Conservation (phyloP, 2,888 invertebrate species). For the Drosophila macrospina region DNA sequence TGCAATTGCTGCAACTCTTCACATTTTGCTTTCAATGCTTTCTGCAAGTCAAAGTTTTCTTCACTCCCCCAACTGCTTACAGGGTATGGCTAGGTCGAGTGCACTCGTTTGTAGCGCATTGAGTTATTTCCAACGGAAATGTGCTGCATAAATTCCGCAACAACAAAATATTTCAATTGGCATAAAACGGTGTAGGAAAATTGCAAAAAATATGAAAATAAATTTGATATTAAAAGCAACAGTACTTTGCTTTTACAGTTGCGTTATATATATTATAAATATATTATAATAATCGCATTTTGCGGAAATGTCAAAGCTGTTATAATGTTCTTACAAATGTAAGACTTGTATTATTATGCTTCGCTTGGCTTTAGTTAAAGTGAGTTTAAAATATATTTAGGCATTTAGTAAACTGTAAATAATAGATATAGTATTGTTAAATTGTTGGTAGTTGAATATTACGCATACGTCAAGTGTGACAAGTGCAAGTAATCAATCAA, state of each 20-base stretch:
- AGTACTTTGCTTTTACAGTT: background rate
- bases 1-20: too few relatives aligned
- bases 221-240: background rate
- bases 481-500: slow-evolving; percentile 53
- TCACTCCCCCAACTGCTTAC: too few relatives aligned
- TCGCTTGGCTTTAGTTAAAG: too few relatives aligned
- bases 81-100: background rate
- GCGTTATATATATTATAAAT: too few relatives aligned
- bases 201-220: background rate
- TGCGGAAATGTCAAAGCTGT: background rate
- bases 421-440: too few relatives aligned
- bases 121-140: background rate
- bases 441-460: slow-evolving; percentile 9
- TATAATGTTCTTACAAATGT: background rate
- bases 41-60: too few relatives aligned
- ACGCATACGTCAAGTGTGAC: slow-evolving; percentile 56
- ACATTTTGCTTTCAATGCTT: too few relatives aligned
- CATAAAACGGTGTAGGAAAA: background rate
- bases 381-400: too few relatives aligned
- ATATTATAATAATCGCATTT: background rate
- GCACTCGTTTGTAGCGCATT: background rate
- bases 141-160: background rate
- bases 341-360: too few relatives aligned
- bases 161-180: background rate
- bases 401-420: background rate